Conservation (phyloP, 2,888 invertebrate species). For the Archips xylosteana region DNA sequence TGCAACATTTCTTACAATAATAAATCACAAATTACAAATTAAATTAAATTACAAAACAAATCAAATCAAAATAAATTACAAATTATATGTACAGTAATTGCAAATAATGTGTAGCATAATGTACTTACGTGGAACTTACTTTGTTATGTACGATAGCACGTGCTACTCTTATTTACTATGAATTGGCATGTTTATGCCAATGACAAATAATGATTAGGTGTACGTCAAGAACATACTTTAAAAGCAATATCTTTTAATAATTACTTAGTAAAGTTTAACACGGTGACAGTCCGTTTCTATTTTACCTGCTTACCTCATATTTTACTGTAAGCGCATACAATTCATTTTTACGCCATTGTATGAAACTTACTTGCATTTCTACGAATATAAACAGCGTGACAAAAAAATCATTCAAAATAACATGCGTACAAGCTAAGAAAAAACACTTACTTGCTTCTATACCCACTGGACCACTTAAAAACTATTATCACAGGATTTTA, state of each 20-base stretch:
- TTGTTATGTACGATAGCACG: neutral
- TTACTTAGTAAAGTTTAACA: neutral
- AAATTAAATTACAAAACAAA: too few species aligned
- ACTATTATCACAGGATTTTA: slow-evolving; percentile 84
- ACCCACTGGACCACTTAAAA: slow-evolving; percentile 62
- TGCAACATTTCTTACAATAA: too few species aligned
- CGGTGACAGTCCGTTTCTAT: neutral
- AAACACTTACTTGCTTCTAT: slow-evolving; percentile 72
- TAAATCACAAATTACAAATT: too few species aligned
- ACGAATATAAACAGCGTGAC: neutral
- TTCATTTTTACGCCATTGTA: slow-evolving; percentile 8
- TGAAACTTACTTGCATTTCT: slow-evolving; percentile 1
- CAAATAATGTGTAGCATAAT: too few species aligned
- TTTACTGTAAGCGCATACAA: neutral
- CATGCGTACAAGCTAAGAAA: slow-evolving; percentile 20
- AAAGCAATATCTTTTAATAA: neutral
- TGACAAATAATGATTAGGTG: neutral
- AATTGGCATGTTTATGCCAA: neutral
- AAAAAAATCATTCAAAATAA: slow-evolving; percentile 12
- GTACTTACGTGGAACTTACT: too few species aligned
- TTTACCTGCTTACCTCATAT: slow-evolving; percentile 2
- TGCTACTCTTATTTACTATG: neutral
- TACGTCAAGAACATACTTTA: neutral
- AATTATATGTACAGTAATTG: too few species aligned
- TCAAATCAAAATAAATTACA: too few species aligned